These are phyloP conservation scores for Onychomys torridus DNA, from an alignment of 2,797 vertebrate genomes.

Conservation along the genomic window DNA sequence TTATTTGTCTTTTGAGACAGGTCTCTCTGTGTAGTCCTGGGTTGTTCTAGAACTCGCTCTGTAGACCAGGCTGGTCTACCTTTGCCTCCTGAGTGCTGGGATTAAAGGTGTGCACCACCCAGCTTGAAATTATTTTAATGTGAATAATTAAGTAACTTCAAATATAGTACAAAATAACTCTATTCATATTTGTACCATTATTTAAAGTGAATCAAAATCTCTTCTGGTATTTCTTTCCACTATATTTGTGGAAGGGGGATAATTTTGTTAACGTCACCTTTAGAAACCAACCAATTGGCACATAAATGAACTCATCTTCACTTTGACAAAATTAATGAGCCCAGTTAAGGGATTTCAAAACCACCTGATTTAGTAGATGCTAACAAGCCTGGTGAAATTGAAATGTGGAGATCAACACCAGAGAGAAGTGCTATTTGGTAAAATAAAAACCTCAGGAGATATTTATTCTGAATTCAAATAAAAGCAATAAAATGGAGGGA, in stretches of 20 bases:
- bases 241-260: neutral
- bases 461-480: neutral
- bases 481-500: neutral
- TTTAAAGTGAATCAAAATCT: neutral
- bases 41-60: neutral
- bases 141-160: constrained; percentile 25
- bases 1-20: neutral
- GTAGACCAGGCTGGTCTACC: neutral
- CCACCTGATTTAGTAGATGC: neutral
- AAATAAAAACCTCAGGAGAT: neutral
- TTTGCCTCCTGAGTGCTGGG: neutral
- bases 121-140: constrained; percentile 45
- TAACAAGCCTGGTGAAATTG: neutral
- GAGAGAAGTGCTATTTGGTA: neutral
- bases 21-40: neutral
- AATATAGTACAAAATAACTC: constrained; percentile 7
- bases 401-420: constrained; percentile 5
- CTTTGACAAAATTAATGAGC: neutral
- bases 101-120: neutral
- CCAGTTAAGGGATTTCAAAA: constrained; percentile 29
- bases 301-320: neutral
- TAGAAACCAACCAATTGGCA: constrained; percentile 14
- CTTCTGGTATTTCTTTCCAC: neutral
- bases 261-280: constrained; percentile 3
- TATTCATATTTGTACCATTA: neutral